Evolutionary conservation across 2,888 invertebrate species (phyloP), one percentile per base, ranked within the genome.

Genomic region (Caenorhabditis angaria): DNA sequence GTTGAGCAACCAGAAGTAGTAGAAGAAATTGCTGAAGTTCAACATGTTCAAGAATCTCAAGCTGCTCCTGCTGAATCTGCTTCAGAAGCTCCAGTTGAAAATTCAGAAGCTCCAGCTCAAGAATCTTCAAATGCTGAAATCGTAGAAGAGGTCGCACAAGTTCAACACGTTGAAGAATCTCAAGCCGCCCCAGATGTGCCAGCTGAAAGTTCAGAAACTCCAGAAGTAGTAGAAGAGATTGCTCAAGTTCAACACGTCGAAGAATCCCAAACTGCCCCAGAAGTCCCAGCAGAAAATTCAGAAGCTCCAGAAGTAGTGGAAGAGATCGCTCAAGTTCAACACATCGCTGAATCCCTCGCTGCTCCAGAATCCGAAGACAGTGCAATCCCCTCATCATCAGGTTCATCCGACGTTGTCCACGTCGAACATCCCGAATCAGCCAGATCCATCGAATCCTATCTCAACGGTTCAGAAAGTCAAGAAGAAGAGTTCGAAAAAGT

Each of bases 211-310:
- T n/a, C 25, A 53, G 57, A 32, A 27, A 54, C 60, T 20, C 35
- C 32, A n/a, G 55, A 27, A 47, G 58, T 50, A 2, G 48, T 54
- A 10, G 68, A 62, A 20, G 68, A 68, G 6, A 28, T 47, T 48
- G 24, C 57, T 27, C 53, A 62, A 53, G 66, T 57, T 22, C 56
- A 56, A 10, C 66, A 67, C 41, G 61, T 61, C 10, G 53, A 54
- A 28, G 5, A 4, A 6, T 54, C 54, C 5, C 22, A 54, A 24
- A 10, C 54, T 22, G 54, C 54, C n/a, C 54, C 55, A 55, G 58
- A 58, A 27, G 27, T 28, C 18, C 28, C 54, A 14, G 35, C 55
- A 32, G 48, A 32, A 24, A 55, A 35, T 27, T n/a, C 25, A 53
- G 57, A 32, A 27, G 59, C 60, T 20, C 35, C 32, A n/a, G 55